These are phyloP conservation scores for Idaea straminata DNA, from an alignment of 2,888 invertebrate species.

Conservation along the genomic window DNA sequence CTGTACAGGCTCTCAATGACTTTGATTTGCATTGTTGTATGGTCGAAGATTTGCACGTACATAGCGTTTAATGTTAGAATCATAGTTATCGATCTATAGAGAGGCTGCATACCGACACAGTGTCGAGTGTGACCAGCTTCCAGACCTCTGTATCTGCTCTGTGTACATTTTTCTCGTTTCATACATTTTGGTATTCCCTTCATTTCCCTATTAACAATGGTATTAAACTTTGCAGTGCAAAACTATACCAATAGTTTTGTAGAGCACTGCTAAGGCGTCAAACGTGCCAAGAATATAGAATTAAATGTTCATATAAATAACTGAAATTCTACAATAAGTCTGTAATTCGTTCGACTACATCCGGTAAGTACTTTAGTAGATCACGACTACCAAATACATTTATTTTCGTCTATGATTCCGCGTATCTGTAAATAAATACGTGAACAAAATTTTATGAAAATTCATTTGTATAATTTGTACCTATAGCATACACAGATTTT, in stretches of 20 bases:
- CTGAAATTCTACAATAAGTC: neutral
- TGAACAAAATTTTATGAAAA: conserved; percentile 28
- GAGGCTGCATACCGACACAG: conserved; percentile 61
- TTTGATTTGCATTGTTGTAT: conserved; percentile 3
- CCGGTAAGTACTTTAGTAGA: conserved; percentile 8
- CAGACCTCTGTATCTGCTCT: conserved; percentile 41
- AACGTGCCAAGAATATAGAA: conserved; percentile 1
- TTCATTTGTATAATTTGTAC: conserved; percentile 4
- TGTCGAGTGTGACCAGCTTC: conserved; percentile 45
- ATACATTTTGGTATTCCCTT: neutral
- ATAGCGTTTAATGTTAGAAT: conserved; percentile 41
- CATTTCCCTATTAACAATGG: neutral
- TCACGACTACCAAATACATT: conserved; percentile 24
- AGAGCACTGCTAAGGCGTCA: neutral
- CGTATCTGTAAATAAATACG: conserved; percentile 1
- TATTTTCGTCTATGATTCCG: conserved; percentile 43
- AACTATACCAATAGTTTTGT: neutral
- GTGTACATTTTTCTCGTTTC: conserved; percentile 44
- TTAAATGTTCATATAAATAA: conserved; percentile 6
- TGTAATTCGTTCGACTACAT: conserved; percentile 25
- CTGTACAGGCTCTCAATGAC: conserved; percentile 15
- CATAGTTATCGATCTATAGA: conserved; percentile 55
- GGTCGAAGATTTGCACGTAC: no score
- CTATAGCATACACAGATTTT: conserved; percentile 38
- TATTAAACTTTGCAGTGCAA: no score